Base-by-base conservation (phyloP, 1,140 invertebrate species). In the Venustaconcha ellipsiformis region DNA sequence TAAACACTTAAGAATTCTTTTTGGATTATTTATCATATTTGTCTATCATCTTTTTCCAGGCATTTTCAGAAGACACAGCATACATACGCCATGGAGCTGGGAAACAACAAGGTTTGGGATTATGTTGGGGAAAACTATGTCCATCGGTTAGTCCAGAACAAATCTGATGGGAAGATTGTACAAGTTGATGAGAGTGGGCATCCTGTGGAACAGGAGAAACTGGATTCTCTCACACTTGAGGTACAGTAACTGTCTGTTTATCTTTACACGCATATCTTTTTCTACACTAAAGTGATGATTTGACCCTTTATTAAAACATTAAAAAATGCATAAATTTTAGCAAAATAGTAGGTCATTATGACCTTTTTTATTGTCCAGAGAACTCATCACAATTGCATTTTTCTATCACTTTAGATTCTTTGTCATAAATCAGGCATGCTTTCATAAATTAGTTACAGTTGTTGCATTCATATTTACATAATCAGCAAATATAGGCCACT, bases 41-140 rank as follows among this genome's bases (percentile, higher is more conserved):
- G 11, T 17, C 30, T 67, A 72, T 58, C 20, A 78, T 57, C 48
- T 73, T 76, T 65, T 84, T 89, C 91, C 80, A 94, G 95, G 78
- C 99, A 99, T 90, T 99, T 98, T 90, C 91, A 95, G 67, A 94
- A 95, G 64, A 99, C 98, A 0, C 95, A 97, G 80, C 99, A 99
- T 88, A 99, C 97, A 59, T 99, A 98, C 86, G 96, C 97, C 30
- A 94, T 99, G 92, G 96, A 99, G 87, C 89, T 99, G 57, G 97
- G 91, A 64, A 97, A 96, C 64, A 97, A 98, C 86, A 91, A 96
- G 64, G 99, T 99, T 0, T 99, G 99, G 99, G 99, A 99, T 89
- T 99, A 99, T 90, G 96, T 94, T 76, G 95, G 94, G 84, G 97
- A 99, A 90, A 99, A 98, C 90, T 99, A 99, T 91, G 98, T 99